phyloP scores from a whole-genome alignment of 2,888 invertebrate genomes.

The Leucophora obtusa region DNA sequence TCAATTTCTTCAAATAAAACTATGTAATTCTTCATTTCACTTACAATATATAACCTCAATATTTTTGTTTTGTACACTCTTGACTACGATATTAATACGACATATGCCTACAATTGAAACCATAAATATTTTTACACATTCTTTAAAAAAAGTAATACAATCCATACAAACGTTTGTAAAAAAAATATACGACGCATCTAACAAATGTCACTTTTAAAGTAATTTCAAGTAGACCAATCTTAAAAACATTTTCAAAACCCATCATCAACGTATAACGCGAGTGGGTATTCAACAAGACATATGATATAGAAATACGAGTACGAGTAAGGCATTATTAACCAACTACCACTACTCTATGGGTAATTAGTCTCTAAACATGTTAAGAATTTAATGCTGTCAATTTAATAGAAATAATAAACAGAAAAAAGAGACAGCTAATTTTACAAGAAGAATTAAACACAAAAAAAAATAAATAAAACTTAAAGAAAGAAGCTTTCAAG shows the following conservation, averaged over 20 bases:
- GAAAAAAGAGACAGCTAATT: background rate
- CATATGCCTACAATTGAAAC: slow-evolving; percentile 50
- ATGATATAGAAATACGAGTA: no score
- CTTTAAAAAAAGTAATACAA: background rate
- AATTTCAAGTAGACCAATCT: slow-evolving; percentile 38
- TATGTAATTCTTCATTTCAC: slow-evolving; percentile 58
- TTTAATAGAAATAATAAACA: slow-evolving; percentile 23
- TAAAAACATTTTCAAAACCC: slow-evolving; percentile 26
- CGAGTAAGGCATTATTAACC: background rate
- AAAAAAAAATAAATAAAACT: background rate
- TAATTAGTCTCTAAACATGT: slow-evolving; percentile 60
- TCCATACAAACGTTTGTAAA: background rate
- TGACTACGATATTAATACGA: background rate
- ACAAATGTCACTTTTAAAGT: slow-evolving; percentile 48
- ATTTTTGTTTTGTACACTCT: background rate
- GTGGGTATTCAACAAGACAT: no score
- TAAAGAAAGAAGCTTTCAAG: background rate
- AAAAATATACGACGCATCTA: slow-evolving; percentile 20
- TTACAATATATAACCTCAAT: slow-evolving; percentile 53
- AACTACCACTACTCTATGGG: slow-evolving; percentile 15
- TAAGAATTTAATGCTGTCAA: slow-evolving; percentile 56
- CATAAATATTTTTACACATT: slow-evolving; percentile 62
- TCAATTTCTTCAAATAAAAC: slow-evolving; percentile 5
- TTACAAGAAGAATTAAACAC: background rate
- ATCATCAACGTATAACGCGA: slow-evolving; percentile 5